Evolutionary conservation across 1,140 invertebrate species (phyloP).

Genomic region (Heliconius congener): DNA sequence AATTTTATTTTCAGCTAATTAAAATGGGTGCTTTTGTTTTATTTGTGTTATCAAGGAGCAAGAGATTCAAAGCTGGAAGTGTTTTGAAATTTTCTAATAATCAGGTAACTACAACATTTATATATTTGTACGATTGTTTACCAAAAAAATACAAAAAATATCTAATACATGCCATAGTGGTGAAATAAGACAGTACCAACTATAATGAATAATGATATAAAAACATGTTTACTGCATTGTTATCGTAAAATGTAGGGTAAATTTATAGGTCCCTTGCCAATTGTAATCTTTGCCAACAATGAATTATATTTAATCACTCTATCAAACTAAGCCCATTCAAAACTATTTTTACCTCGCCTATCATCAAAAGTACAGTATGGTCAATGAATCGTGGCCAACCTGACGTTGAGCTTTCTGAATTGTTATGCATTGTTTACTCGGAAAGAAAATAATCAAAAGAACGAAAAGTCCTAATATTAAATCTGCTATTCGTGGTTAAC

Average conservation of each 20-base stretch:
- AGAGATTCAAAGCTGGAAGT: slow-evolving; percentile 91
- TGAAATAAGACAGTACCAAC: background rate
- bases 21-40: slow-evolving; percentile 84
- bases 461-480: too few species aligned
- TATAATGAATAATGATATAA: background rate
- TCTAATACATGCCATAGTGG: background rate
- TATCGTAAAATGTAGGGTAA: background rate
- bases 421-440: too few species aligned
- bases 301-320: slow-evolving; percentile 2
- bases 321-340: background rate
- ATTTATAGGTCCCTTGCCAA: background rate
- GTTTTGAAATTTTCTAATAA: slow-evolving; percentile 90
- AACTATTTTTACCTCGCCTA: background rate
- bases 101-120: slow-evolving; percentile 83
- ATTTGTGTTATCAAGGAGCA: slow-evolving; percentile 88
- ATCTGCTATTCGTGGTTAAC: too few species aligned
- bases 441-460: too few species aligned
- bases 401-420: too few species aligned
- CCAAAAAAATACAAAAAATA: background rate
- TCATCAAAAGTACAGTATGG: background rate
- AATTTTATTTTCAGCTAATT: slow-evolving; percentile 59
- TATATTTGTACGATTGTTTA: background rate
- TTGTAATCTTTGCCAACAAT: background rate
- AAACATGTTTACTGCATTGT: background rate
- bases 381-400: too few species aligned